Evolutionary conservation across 2,113 vertebrate genomes (phyloP), one percentile per base, ranked within the genome.

Genomic region (Eurystomus gularis): DNA sequence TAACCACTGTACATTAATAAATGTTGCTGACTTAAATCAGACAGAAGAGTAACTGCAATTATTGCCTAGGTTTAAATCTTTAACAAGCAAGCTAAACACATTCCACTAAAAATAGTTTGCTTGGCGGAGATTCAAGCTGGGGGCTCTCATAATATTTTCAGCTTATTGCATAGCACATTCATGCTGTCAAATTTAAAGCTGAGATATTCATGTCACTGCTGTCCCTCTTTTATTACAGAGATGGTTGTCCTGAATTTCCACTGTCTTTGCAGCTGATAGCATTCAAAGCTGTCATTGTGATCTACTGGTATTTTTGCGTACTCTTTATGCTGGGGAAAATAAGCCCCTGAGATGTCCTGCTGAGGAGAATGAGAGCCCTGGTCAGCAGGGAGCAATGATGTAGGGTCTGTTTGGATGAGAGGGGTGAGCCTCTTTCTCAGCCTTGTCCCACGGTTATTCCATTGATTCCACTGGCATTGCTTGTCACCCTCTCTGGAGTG

Each of bases 61-160:
- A 91, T 87, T 92, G 73, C 70, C 73, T 73, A 40, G 16, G 26
- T 89, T 93, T 91, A 77, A 89, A 84, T 88, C 71, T 93, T 92
- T 80, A 93, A 69, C 54, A 73, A 86, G 65, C 51, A 80, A 87
- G 35, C 57, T 87, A 79, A 93, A 93, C 49, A 46, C 23, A 39
- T 69, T 85, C 54, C 61, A 65, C 84, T 89, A 82, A 82, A 94
- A 91, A 87, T 71, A 91, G 44, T 82, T 68, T 2, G 0, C 52
- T 89, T 96, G 81, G 73, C 46, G 2, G 61, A 82, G 28, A 70
- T 77, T 93, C 91, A 95, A 18, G 25, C 3, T 78, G 61, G 44
- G 55, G 57, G 48, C 12, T 95, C 35, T 84, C 11, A 26, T 73
- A 60, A 66, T 89, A 60, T 91, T 94, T 96, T 94, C 73, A 82